Base-by-base conservation (phyloP, 2,888 invertebrate species). In the Yponomeuta malinellus region DNA sequence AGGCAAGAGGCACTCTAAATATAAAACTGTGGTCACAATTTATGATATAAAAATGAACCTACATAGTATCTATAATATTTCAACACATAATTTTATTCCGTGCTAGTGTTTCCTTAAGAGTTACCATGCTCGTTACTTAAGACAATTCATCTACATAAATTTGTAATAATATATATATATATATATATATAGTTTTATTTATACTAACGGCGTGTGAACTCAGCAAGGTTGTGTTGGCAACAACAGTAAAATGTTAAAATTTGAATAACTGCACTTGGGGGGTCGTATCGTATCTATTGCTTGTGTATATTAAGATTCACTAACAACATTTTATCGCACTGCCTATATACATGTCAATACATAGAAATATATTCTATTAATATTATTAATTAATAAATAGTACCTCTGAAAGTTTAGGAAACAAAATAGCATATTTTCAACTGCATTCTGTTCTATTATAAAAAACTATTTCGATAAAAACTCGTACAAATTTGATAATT, bases 1-100 rank as follows among this genome's bases (percentile, higher is more conserved):
- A 93, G 93, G 93, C 92, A 93, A 93, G 93, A 93, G 93, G 93
- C 93, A 93, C 93, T 93, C 93, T 92, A 93, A 92, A 93, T 93
- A 93, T 93, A 93, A 93, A 93, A 93, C 89, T 86, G 93, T 93
- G 92, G 93, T 93, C 93, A 90, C 91, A 91, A 91, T 92, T 88
- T 83, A 86, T 84, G 80, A 83, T 87, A 88, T 85, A 89, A 89
- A 72, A 91, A 90, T 83, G 86, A 87, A 86, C 86, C 89, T 90
- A 90, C 87, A 74, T 78, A 81, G 79, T 83, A 86, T 80, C 88
- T 88, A 89, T 63, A 66, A 71, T 52, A 66, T 86, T 83, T 83
- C 82, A 88, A 88, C 83, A 84, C 82, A 83, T 85, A 81, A 84
- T 84, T 70, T 84, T 84, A 83, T 85, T 83, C 87, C 85, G 89